Conservation (phyloP, 2,888 invertebrate species). For the Blastobasis adustella region DNA sequence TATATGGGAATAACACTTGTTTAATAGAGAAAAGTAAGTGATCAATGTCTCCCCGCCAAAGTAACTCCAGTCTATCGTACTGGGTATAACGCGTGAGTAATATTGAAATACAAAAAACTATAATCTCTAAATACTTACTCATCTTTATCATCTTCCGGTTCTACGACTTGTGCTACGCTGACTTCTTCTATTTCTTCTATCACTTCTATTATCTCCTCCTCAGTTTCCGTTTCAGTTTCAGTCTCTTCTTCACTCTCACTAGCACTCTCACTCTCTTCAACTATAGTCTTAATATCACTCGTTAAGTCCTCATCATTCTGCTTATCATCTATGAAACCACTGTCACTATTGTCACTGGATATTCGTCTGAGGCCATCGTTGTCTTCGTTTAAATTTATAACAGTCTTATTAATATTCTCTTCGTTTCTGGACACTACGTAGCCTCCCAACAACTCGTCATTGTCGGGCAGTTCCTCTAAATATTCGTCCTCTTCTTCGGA, state of each 20-base stretch:
- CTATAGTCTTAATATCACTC: constrained; percentile 29
- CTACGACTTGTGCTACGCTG: constrained; percentile 15
- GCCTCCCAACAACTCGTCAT: constrained; percentile 43
- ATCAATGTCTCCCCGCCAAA: too few species aligned
- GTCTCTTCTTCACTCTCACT: constrained; percentile 25
- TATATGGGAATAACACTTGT: too few species aligned
- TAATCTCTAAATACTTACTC: constrained; percentile 4
- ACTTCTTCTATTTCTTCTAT: constrained; percentile 22
- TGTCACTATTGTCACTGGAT: constrained; percentile 67
- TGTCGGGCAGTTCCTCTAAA: constrained; percentile 46
- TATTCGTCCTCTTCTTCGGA: constrained; percentile 49
- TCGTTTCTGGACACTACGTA: constrained; percentile 31
- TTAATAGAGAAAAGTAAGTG: too few species aligned
- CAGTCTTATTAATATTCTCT: constrained; percentile 38
- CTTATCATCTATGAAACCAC: constrained; percentile 64
- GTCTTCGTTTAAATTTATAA: constrained; percentile 38
- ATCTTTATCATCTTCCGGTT: constrained; percentile 6
- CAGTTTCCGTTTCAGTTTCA: constrained; percentile 37
- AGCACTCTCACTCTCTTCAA: constrained; percentile 21
- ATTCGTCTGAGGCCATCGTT: constrained; percentile 43
- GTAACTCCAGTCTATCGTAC: too few species aligned
- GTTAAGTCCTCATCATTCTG: constrained; percentile 40
- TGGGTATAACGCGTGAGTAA: too few species aligned
- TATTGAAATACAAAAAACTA: not conserved
- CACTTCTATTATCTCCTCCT: constrained; percentile 39